Evolutionary conservation across 2,888 invertebrate genomes (phyloP).

Genomic region (Acleris emargana): DNA sequence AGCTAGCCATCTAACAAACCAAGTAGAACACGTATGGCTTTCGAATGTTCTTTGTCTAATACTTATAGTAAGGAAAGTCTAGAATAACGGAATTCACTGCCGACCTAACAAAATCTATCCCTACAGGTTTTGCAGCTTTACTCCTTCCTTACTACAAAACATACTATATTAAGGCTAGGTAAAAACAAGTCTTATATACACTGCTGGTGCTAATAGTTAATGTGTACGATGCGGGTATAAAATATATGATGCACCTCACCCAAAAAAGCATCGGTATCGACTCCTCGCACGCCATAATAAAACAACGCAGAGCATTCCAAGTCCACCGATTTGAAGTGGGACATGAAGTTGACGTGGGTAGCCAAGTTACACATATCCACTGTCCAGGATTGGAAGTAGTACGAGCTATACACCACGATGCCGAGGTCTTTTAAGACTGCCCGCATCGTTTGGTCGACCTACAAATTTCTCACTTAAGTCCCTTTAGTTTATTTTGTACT

Average conservation of each 20-base stretch:
- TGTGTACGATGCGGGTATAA: too few relatives aligned
- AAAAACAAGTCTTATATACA: too few relatives aligned
- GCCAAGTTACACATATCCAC: conserved; percentile 56
- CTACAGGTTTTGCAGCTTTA: too few relatives aligned
- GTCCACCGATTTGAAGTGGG: conserved; percentile 65
- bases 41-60: too few relatives aligned
- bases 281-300: conserved; percentile 79
- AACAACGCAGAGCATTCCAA: conserved; percentile 83
- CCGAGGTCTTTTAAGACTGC: conserved; percentile 65
- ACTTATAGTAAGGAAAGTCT: too few relatives aligned
- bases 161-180: too few relatives aligned
- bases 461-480: conserved; percentile 16
- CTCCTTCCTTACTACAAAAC: too few relatives aligned
- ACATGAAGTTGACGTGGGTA: conserved; percentile 75
- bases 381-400: conserved; percentile 82
- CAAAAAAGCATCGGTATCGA: conserved; percentile 70
- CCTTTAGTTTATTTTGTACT: not conserved
- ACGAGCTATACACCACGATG: conserved; percentile 76
- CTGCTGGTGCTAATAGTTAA: too few relatives aligned
- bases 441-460: conserved; percentile 80
- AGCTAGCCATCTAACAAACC: too few relatives aligned
- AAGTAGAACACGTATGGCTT: too few relatives aligned
- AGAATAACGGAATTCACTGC: too few relatives aligned
- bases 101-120: too few relatives aligned
- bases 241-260: conserved; percentile 49